A percentile compares a stretch with the other conserved stretches of the same genome.
phyloP scores from a whole-genome alignment of 2,888 invertebrate species.

The Horisme vitalbata region DNA sequence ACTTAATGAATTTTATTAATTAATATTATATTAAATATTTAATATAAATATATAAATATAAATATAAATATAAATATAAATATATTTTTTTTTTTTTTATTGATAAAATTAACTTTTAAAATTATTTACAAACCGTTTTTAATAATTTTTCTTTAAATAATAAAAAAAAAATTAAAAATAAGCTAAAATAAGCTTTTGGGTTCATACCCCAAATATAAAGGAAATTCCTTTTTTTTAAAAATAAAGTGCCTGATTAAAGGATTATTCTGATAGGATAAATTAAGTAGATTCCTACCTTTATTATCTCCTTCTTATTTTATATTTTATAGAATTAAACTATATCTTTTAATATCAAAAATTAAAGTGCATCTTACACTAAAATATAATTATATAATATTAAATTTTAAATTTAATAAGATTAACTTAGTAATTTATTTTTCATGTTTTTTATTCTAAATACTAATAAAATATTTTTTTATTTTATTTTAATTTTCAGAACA shows the following conservation, averaged over 20 bases:
- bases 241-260: constrained; percentile 76
- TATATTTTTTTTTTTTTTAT: constrained; percentile 29
- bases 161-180: constrained; percentile 57
- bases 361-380: constrained; percentile 85
- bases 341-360: constrained; percentile 84
- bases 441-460: constrained; percentile 72
- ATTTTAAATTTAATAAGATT: constrained; percentile 59
- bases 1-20: too few species aligned
- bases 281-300: constrained; percentile 75
- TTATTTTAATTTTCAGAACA: constrained; percentile 79
- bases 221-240: constrained; percentile 69
- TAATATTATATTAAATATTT: constrained; percentile 38
- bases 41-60: too few species aligned
- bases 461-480: constrained; percentile 75
- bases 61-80: too few species aligned
- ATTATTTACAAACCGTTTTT: constrained; percentile 32
- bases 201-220: constrained; percentile 84
- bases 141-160: constrained; percentile 43
- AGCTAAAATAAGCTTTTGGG: constrained; percentile 84
- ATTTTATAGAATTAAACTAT: constrained; percentile 85
- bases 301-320: too few species aligned
- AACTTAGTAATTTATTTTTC: constrained; percentile 80
- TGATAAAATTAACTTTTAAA: constrained; percentile 41
- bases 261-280: constrained; percentile 75
- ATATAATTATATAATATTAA: constrained; percentile 59